Evolutionary conservation across 2,888 invertebrate genomes (phyloP).

Genomic region (Limnephilus marmoratus): DNA sequence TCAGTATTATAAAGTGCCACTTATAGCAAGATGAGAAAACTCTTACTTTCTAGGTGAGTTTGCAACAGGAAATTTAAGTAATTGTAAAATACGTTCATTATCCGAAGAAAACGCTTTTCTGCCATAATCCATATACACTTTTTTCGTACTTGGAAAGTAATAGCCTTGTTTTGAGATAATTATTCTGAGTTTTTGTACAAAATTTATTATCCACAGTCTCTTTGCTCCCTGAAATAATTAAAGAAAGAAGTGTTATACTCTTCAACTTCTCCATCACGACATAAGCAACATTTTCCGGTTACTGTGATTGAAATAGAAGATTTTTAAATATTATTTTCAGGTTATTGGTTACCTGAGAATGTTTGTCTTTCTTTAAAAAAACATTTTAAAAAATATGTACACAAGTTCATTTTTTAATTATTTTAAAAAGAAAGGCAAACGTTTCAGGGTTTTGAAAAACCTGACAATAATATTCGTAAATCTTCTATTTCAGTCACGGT

Average conservation of each 20-base stretch:
- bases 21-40: conserved; percentile 56
- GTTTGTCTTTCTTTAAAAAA: no score
- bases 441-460: no score
- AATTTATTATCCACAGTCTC: not conserved
- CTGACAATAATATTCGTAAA: no score
- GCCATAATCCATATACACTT: not conserved
- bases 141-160: conserved; percentile 16
- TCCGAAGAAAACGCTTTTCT: not conserved
- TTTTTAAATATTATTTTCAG: no score
- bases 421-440: no score
- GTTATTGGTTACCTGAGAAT: no score
- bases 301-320: no score
- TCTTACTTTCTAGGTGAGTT: conserved; percentile 54
- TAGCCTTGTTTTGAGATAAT: conserved; percentile 12
- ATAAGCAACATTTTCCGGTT: no score
- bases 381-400: no score
- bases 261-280: not conserved
- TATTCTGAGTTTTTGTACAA: conserved; percentile 1
- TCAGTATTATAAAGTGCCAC: conserved; percentile 58
- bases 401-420: no score
- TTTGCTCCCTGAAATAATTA: conserved; percentile 3
- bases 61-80: conserved; percentile 32
- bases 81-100: conserved; percentile 41
- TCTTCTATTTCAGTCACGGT: no score
- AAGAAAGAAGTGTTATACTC: not conserved